Percentiles rank a stretch among this genome's conserved stretches.
phyloP scores from a whole-genome alignment of 2,888 invertebrate genomes.

The Luperina testacea region DNA sequence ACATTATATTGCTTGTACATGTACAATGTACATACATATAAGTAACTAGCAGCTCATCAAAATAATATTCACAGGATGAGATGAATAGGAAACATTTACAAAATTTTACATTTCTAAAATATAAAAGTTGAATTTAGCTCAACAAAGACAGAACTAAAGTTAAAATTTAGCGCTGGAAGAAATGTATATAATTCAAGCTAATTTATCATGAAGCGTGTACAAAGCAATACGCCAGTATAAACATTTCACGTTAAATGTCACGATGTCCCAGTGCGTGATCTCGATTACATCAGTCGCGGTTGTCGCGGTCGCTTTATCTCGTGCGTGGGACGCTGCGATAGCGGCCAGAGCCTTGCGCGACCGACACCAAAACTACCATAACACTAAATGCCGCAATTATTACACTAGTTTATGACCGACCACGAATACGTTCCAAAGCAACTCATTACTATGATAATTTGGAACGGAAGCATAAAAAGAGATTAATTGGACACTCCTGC shows the following conservation, averaged over 20 bases:
- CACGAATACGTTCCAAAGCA: conserved; percentile 57
- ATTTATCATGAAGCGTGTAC: conserved; percentile 37
- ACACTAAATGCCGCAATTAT: conserved; percentile 58
- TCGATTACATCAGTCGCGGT: conserved; percentile 65
- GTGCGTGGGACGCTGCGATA: conserved; percentile 41
- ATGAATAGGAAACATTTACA: neutral
- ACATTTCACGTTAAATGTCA: conserved; percentile 63
- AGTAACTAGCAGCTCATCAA: neutral
- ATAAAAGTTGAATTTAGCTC: neutral
- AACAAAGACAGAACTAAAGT: neutral
- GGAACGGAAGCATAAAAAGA: conserved; percentile 63
- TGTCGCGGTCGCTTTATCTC: conserved; percentile 64
- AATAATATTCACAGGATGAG: neutral
- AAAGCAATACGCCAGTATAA: conserved; percentile 36
- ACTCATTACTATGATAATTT: conserved; percentile 70
- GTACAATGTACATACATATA: neutral
- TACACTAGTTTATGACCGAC: conserved; percentile 63
- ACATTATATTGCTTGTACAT: neutral
- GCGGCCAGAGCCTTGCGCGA: conserved; percentile 29
- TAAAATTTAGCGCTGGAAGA: neutral
- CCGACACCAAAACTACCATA: conserved; percentile 43
- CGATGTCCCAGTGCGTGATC: conserved; percentile 60
- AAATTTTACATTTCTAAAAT: neutral
- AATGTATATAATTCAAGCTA: conserved; percentile 5
- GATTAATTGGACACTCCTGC: conserved; percentile 60